These are phyloP conservation scores for Mastomys coucha DNA, from an alignment of 2,113 vertebrate genomes.

Conservation along the genomic window DNA sequence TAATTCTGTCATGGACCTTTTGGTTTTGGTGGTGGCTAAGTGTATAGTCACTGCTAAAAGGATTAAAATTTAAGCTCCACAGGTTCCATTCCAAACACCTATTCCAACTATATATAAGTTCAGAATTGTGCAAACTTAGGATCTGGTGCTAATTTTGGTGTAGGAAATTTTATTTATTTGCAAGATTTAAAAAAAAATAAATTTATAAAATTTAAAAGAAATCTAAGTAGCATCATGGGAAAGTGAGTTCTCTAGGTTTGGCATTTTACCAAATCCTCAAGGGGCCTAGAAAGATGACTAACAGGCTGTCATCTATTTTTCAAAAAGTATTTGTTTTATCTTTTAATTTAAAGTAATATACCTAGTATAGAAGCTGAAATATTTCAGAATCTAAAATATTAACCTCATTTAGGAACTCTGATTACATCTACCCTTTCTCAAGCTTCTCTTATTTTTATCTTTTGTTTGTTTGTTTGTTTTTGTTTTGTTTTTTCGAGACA, in stretches of 20 bases:
- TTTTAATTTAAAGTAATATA: slow-evolving; percentile 7
- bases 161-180: neutral
- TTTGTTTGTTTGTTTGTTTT: too few species aligned
- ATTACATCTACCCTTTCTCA: neutral
- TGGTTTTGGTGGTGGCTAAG: neutral
- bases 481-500: too few species aligned
- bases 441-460: neutral
- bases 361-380: neutral
- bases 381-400: neutral
- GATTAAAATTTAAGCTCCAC: neutral
- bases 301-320: neutral
- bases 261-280: slow-evolving; percentile 27
- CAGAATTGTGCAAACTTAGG: neutral
- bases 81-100: neutral
- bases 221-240: neutral
- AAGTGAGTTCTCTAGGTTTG: neutral
- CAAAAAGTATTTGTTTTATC: neutral
- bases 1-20: neutral
- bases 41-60: neutral
- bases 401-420: neutral
- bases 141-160: neutral
- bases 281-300: neutral
- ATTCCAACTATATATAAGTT: neutral
- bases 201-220: neutral
- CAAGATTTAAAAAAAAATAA: neutral